These are phyloP conservation scores for Cantharis rustica DNA, from an alignment of 2,888 invertebrate species.

Conservation along the genomic window DNA sequence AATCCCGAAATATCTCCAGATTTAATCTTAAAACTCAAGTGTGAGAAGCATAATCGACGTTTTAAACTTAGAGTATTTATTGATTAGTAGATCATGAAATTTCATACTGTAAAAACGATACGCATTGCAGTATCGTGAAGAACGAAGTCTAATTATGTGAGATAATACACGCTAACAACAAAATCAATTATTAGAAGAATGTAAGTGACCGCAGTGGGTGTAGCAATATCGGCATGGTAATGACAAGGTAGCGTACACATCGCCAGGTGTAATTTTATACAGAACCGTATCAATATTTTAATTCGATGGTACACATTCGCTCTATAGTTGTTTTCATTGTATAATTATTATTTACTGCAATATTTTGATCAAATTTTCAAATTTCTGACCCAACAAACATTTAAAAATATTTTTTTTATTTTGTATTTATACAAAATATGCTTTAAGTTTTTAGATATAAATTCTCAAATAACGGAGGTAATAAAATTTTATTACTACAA, in stretches of 20 bases:
- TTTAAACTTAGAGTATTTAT: background rate
- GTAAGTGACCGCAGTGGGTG: conserved; percentile 33
- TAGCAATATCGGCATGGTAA: conserved; percentile 30
- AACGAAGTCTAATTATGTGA: conserved; percentile 30
- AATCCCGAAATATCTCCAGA: background rate
- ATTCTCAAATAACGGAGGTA: background rate
- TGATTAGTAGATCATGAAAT: background rate
- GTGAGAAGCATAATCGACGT: background rate
- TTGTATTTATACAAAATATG: background rate
- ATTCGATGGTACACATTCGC: background rate
- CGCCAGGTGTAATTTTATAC: conserved; percentile 27
- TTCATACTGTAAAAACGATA: conserved; percentile 17
- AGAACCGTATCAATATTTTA: conserved; percentile 16
- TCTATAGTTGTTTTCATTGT: background rate
- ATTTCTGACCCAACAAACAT: background rate
- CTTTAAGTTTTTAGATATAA: too few relatives aligned
- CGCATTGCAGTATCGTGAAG: conserved; percentile 24
- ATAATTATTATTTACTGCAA: background rate
- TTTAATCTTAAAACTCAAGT: background rate
- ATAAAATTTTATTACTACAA: background rate
- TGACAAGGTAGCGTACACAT: conserved; percentile 31
- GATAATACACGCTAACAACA: conserved; percentile 32
- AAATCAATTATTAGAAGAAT: conserved; percentile 35
- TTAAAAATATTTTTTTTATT: background rate
- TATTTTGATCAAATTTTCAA: background rate